Conservation (phyloP, 2,113 vertebrate species). For the Ramphastos sulfuratus region DNA sequence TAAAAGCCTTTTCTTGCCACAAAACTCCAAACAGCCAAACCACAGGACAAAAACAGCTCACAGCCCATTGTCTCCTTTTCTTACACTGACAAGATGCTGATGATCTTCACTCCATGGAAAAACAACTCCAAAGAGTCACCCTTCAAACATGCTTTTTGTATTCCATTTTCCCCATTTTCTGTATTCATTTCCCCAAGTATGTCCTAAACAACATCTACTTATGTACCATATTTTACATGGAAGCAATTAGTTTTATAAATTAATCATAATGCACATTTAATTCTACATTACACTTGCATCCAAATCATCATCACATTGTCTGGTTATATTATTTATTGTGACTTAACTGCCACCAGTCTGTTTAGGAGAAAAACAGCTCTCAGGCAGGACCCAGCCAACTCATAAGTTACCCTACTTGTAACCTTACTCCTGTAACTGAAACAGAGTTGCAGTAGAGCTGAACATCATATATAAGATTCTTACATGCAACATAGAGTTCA, state of each 20-base stretch:
- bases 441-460: neutral
- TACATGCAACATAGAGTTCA: neutral
- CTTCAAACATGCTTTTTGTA: conserved; percentile 41
- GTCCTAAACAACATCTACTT: conserved; percentile 28
- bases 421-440: neutral
- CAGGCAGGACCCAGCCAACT: neutral
- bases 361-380: conserved; percentile 41
- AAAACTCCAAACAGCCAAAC: conserved; percentile 51
- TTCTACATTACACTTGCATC: conserved; percentile 34
- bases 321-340: neutral
- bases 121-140: conserved; percentile 48
- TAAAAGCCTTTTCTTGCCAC: conserved; percentile 46
- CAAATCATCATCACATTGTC: conserved; percentile 33
- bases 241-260: conserved; percentile 49
- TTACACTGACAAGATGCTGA: conserved; percentile 46
- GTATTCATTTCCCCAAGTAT: neutral
- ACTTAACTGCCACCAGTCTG: conserved; percentile 36
- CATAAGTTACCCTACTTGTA: neutral
- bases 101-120: conserved; percentile 35
- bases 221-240: conserved; percentile 27
- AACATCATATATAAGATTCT: neutral
- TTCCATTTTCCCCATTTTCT: neutral
- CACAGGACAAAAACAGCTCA: conserved; percentile 65
- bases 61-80: conserved; percentile 62
- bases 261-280: conserved; percentile 18